phyloP scores from a whole-genome alignment of 1,140 invertebrate species.

The Bombus pyrosoma region DNA sequence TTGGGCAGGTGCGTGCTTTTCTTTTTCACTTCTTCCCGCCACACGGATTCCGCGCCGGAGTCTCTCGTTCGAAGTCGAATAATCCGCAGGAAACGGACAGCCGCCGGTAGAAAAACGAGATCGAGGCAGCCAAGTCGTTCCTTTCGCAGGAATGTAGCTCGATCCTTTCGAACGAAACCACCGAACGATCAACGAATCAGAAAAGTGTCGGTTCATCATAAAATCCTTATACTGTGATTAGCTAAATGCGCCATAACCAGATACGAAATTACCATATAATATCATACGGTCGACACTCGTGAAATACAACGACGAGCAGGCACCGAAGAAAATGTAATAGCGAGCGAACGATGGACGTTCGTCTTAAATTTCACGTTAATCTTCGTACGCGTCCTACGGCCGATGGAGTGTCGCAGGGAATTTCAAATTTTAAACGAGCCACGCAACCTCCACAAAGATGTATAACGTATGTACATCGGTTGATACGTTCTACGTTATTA shows the following conservation, averaged over 20 bases:
- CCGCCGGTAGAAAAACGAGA: conserved; percentile 12
- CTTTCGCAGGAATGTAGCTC: conserved; percentile 35
- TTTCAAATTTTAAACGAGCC: not conserved
- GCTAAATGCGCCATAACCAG: not conserved
- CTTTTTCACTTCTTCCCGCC: not conserved
- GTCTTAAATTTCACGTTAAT: not conserved
- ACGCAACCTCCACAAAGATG: not conserved
- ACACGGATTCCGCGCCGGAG: too few species aligned
- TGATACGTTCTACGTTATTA: not conserved
- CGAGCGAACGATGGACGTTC: not conserved
- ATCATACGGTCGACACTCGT: not conserved
- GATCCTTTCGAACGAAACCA: conserved; percentile 3
- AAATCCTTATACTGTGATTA: not conserved
- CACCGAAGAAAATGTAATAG: not conserved
- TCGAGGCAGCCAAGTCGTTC: not conserved
- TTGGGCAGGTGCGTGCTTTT: conserved; percentile 12
- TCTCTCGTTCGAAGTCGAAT: not conserved
- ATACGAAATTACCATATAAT: conserved; percentile 12
- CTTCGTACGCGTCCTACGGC: not conserved
- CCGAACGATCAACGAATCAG: not conserved
- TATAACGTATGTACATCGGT: too few species aligned
- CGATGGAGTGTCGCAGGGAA: not conserved
- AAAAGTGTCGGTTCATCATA: not conserved
- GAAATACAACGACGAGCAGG: not conserved
- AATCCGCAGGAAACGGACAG: conserved; percentile 11